Evolutionary conservation across 2,888 invertebrate genomes (phyloP), one percentile per base, ranked within the genome.

Genomic region (Sesia apiformis): DNA sequence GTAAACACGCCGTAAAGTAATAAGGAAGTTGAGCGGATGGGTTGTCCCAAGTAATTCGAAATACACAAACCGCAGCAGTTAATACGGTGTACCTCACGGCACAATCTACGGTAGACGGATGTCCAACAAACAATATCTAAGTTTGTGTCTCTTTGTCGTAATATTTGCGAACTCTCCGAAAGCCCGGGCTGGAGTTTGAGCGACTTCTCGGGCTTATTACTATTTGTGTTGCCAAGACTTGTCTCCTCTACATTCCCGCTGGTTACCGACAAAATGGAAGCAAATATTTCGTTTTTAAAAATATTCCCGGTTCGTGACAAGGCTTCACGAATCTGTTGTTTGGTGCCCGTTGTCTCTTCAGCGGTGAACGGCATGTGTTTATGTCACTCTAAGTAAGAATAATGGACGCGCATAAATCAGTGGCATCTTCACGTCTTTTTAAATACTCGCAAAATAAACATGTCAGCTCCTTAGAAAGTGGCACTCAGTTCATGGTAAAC

Each of bases 181-280:
- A 76, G 72, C 74, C 62, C 67, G 65, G 64, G 57, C 64, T 40
- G 63, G 72, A 83, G 76, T 81, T 81, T 74, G 68, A 72, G 74
- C 69, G 75, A 76, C 78, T 81, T 78, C 76, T 69, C 73, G 61
- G 74, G 79, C 82, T 84, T 83, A 85, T 84, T 84, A 83, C 82
- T 84, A 80, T 84, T 84, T 84, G 82, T 78, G 79, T 82, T 80
- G 73, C 74, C 71, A 77, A 78, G 70, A 76, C 70, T 61, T 67
- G 64, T 64, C 53, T 56, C 49, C 49, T 52, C 52, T 40, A 52
- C 52, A 40, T 40, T 52, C 40, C 52, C 40, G 7, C 46, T 46
- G 46, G 46, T 46, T 8, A 46, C 46, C 23, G 46, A 46, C 46
- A n/a, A 46, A 46, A n/a, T 46, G 8, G 23, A 46, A 46, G 23